Conservation (phyloP, 2,888 invertebrate species). For the Eurytoma adleriae region DNA sequence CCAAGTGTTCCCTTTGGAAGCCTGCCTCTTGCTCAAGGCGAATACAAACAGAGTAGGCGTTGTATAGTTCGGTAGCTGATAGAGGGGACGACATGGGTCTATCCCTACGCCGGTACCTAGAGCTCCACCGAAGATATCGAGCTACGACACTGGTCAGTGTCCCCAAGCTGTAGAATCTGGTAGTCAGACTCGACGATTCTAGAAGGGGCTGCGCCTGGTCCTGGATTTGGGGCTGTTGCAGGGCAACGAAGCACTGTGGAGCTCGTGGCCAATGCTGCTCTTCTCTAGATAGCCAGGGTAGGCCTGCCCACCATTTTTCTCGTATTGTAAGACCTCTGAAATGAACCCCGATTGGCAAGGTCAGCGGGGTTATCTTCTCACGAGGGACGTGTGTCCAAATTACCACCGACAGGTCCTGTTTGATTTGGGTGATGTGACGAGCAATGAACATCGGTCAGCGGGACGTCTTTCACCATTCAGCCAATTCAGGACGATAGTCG, state of each 20-base stretch:
- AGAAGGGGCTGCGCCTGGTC: background rate
- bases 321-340: background rate
- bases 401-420: background rate
- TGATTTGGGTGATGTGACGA: background rate
- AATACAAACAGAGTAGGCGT: background rate
- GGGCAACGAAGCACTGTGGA: background rate
- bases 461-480: background rate
- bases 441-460: background rate
- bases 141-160: background rate
- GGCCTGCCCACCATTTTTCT: background rate
- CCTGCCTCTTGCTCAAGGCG: background rate
- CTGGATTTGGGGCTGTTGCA: background rate
- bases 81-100: background rate
- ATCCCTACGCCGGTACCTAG: background rate
- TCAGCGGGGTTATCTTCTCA: too few species aligned
- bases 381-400: too few species aligned
- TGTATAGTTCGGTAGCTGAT: background rate
- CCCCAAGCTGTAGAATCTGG: background rate
- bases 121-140: background rate
- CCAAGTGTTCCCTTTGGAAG: background rate
- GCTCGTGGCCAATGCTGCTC: background rate
- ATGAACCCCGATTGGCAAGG: too few species aligned
- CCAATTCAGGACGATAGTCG: conserved; percentile 11
- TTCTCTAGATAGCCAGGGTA: background rate
- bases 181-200: background rate